Percentiles rank a stretch among this genome's conserved stretches.
These are phyloP conservation scores for Echiichthys vipera DNA, from an alignment of 2,797 vertebrate genomes.

Conservation along the genomic window DNA sequence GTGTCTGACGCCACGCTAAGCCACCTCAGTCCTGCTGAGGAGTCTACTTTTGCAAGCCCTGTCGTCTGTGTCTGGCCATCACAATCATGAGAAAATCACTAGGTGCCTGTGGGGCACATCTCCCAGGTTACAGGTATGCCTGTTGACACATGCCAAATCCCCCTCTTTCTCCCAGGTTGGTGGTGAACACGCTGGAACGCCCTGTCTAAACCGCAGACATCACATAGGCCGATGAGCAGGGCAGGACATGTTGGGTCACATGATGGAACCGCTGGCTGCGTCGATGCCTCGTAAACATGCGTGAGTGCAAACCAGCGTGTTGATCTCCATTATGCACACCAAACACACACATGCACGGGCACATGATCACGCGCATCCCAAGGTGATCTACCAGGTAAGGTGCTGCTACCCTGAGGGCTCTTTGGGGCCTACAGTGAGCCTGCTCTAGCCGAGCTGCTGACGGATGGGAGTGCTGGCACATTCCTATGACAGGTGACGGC, in stretches of 20 bases:
- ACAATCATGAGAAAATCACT: conserved; percentile 88
- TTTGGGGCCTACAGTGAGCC: conserved; percentile 69
- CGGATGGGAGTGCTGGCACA: conserved; percentile 76
- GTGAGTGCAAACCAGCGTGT: conserved; percentile 50
- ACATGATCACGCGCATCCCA: neutral
- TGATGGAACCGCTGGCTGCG: conserved; percentile 70
- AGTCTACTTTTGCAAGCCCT: conserved; percentile 83
- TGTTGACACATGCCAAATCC: conserved; percentile 89
- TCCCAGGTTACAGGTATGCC: conserved; percentile 86
- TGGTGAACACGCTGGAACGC: conserved; percentile 81
- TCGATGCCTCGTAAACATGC: conserved; percentile 69
- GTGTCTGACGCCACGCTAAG: conserved; percentile 86
- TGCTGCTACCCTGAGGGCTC: conserved; percentile 56
- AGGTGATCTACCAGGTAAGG: conserved; percentile 65
- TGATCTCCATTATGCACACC: conserved; percentile 31
- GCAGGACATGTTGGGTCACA: conserved; percentile 86
- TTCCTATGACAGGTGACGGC: conserved; percentile 87
- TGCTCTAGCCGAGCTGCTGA: conserved; percentile 78
- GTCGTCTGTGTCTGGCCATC: conserved; percentile 84
- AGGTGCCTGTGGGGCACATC: conserved; percentile 83
- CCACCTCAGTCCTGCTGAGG: conserved; percentile 85
- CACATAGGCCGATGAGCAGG: conserved; percentile 82
- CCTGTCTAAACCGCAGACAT: conserved; percentile 89
- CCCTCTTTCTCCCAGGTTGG: conserved; percentile 77
- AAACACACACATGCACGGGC: neutral